phyloP scores from a whole-genome alignment of 2,113 vertebrate genomes.

The Cercocebus atys region DNA sequence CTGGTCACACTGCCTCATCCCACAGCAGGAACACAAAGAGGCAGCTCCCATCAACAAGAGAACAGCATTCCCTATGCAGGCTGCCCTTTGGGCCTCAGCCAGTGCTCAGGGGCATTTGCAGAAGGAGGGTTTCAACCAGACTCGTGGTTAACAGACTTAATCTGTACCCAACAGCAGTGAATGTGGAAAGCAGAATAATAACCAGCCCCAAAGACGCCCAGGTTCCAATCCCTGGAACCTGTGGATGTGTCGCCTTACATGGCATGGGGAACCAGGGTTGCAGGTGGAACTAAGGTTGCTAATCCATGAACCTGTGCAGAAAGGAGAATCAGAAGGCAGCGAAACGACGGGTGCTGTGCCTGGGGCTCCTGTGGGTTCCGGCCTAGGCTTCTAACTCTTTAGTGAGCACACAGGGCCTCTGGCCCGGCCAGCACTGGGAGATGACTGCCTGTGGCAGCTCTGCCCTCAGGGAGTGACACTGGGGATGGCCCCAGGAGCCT shows the following conservation, averaged over 20 bases:
- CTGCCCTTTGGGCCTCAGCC: neutral
- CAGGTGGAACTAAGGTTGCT: rapidly evolving
- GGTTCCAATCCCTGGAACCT: rapidly evolving
- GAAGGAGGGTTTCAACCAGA: rapidly evolving
- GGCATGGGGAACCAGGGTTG: neutral
- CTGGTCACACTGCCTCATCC: rapidly evolving
- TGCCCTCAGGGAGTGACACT: neutral
- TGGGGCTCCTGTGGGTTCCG: rapidly evolving
- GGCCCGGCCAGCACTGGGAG: neutral
- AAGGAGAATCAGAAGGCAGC: neutral
- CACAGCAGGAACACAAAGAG: neutral
- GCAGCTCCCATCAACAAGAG: neutral
- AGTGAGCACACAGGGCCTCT: neutral
- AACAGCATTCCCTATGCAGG: too few species aligned
- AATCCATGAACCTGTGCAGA: neutral
- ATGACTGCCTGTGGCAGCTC: rapidly evolving
- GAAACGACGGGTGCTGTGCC: rapidly evolving
- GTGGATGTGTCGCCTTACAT: too few species aligned
- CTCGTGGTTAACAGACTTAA: rapidly evolving
- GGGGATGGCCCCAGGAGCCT: neutral
- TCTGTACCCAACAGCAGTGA: rapidly evolving
- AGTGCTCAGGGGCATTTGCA: rapidly evolving
- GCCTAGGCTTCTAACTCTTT: neutral
- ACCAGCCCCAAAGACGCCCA: rapidly evolving
- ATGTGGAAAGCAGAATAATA: rapidly evolving